Conservation (phyloP, 1,140 invertebrate genomes). For the Danaus plexippus region DNA sequence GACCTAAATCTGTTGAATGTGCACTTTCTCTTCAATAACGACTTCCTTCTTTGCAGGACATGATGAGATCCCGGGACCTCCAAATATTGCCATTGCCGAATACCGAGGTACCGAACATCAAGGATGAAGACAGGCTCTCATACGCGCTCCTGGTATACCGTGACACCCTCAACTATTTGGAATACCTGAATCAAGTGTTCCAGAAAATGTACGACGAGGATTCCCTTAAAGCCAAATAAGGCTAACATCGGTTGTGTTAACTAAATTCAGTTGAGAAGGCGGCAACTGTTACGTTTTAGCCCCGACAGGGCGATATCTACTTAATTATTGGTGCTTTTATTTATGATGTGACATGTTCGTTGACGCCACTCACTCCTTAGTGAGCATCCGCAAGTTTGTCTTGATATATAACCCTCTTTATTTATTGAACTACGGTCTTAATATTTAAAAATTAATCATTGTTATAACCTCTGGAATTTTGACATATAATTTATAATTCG, state of each 20-base stretch:
- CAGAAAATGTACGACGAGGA: constrained; percentile 40
- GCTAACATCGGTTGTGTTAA: constrained; percentile 26
- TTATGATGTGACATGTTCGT: constrained; percentile 11
- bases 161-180: constrained; percentile 56
- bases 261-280: constrained; percentile 15
- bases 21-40: too few relatives aligned
- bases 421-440: too few relatives aligned
- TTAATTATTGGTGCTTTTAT: constrained; percentile 41
- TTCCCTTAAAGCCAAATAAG: constrained; percentile 23
- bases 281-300: constrained; percentile 1
- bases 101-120: constrained; percentile 43
- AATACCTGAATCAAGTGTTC: constrained; percentile 55
- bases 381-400: too few relatives aligned
- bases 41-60: constrained; percentile 39
- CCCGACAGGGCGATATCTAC: constrained; percentile 23
- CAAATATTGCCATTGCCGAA: constrained; percentile 38
- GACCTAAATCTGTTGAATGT: too few relatives aligned
- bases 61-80: constrained; percentile 45
- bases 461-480: too few relatives aligned
- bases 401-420: too few relatives aligned
- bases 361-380: too few relatives aligned
- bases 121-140: constrained; percentile 30
- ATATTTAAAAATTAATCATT: too few relatives aligned
- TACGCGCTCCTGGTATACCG: constrained; percentile 47
- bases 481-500: too few relatives aligned